Evolutionary conservation across 2,113 vertebrate genomes (phyloP), one percentile per base, ranked within the genome.

Genomic region (Phalacrocorax brasilianus): DNA sequence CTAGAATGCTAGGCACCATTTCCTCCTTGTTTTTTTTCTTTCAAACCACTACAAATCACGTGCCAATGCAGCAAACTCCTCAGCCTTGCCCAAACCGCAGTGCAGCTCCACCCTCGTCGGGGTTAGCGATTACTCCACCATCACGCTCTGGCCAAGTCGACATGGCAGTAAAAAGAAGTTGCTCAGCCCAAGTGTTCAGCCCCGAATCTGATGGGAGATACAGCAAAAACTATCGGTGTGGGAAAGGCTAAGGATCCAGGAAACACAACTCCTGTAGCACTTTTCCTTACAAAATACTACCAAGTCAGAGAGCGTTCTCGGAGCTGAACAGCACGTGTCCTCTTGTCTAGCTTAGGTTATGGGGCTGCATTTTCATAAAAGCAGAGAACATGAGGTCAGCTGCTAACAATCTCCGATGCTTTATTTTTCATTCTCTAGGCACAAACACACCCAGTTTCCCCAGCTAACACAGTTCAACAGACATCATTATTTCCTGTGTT

Each of bases 401-500:
- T 35, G 22, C 71, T 27, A 58, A 80, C 85, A 80, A 58, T 80
- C 83, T 52, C 79, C 17, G 2, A 7, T 8, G 55, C 76, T 86
- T 84, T 58, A 47, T 83, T 92, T 93, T 88, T 92, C 63, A 80
- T 79, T 79, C 75, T 90, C 75, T 66, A 80, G 42, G 52, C 63
- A 88, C 72, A 90, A 85, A 88, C 72, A 86, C 63, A 58, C 68
- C 55, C 82, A 11, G 59, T 47, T 95, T 94, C 75, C 75, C 20
- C 44, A 70, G 86, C 79, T 76, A 94, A 56, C 50, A 89, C 82
- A 93, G 70, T 63, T 38, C 49, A 65, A 44, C 79, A 86, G 92
- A 66, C 88, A 88, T 58, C 24, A 35, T 40, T 74, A 84, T 86
- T 93, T 93, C 96, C 95, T 86, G 67, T 84, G 45, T 88, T 92